A percentile compares a stretch with the other conserved stretches of the same genome.
Conservation (phyloP, 2,888 invertebrate genomes). For the Eupithecia exiguata region DNA sequence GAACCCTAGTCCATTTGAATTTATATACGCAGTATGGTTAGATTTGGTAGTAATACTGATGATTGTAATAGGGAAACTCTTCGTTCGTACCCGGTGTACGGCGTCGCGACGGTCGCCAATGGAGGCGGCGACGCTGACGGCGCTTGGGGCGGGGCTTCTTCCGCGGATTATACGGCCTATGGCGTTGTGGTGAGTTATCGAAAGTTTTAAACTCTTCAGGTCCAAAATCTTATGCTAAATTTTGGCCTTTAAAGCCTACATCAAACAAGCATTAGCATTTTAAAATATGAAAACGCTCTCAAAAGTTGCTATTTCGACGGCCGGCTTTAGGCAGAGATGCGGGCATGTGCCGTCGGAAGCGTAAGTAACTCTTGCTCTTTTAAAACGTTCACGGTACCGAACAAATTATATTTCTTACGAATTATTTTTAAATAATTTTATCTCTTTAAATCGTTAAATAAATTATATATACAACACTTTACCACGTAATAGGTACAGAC, state of each 20-base stretch:
- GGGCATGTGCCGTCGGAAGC: no score
- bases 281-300: neutral
- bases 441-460: neutral
- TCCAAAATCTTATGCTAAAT: neutral
- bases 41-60: neutral
- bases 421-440: no score
- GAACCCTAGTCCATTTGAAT: neutral
- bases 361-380: neutral
- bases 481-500: neutral
- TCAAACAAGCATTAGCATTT: no score
- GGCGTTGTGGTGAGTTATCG: slow-evolving; percentile 57
- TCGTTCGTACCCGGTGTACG: slow-evolving; percentile 85
- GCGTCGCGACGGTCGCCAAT: slow-evolving; percentile 70
- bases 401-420: neutral
- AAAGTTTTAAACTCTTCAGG: neutral
- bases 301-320: neutral
- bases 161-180: slow-evolving; percentile 82
- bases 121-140: slow-evolving; percentile 61
- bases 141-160: slow-evolving; percentile 78
- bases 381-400: no score
- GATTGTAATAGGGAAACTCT: slow-evolving; percentile 85
- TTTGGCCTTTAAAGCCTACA: neutral
- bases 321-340: neutral
- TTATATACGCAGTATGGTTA: neutral
- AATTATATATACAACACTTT: no score